Base-by-base conservation (phyloP, 2,113 vertebrate species). In the Piaya cayana region DNA sequence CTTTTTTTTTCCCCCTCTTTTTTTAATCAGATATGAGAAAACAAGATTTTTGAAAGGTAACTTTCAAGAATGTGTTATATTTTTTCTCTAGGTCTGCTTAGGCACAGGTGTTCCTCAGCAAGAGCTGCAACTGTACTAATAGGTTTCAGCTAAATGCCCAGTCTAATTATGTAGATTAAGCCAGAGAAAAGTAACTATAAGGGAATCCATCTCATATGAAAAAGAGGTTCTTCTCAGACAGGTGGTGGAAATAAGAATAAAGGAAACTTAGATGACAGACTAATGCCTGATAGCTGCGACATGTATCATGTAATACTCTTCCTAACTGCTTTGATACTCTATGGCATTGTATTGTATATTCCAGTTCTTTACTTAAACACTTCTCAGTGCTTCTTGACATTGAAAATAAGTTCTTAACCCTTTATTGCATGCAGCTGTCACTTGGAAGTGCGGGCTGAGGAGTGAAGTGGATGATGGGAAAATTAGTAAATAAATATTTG, bases 161-260 rank as follows among this genome's bases (percentile, higher is more conserved):
- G 19, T 17, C 74, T 64, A 78, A 84, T 59, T 21, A 70, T 21
- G 37, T 18, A 80, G 56, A 71, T 25, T 50, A 83, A 83, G 9
- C 26, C 17, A 77, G 55, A 86, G 34, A 80, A 84, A 86, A 76
- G 20, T 26, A 94, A 81, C 36, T 63, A 50, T 55, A 92, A 71
- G 20, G 23, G 60, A 92, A 92, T 63, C 60, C 53, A 68, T 8
- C 30, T 60, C 29, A 65, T 15, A 15, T 50, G 30, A 81, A 75
- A 78, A 27, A 59, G 5, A 43, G 12, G 17, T 29, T 87, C n/a
- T 76, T 52, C 64, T 79, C 52, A 91, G 18, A 71, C 19, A 91
- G 49, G 64, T 45, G 17, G 37, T 50, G 16, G 12, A 95, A 95
- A 53, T 45, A 76, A 75, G 34, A 78, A 63, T 27, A 55, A 86